Evolutionary conservation across 1,140 invertebrate species (phyloP).

Genomic region (Amphibalanus amphitrite): DNA sequence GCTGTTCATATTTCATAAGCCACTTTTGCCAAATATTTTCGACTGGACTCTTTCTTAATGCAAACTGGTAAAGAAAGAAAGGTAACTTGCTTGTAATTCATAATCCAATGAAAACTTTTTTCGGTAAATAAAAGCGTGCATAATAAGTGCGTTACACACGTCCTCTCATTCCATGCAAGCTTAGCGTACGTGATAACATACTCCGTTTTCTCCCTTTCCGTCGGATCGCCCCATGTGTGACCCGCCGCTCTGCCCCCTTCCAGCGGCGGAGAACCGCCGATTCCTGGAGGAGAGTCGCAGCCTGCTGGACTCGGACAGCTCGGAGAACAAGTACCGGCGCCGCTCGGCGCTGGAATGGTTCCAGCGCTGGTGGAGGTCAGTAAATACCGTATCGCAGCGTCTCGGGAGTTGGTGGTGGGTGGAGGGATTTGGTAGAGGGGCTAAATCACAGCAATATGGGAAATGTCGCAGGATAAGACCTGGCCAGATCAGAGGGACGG

Average conservation of each 20-base stretch:
- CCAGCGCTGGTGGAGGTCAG: slow-evolving; percentile 50
- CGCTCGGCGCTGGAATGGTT: slow-evolving; percentile 51
- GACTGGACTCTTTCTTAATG: too few species aligned
- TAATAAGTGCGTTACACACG: too few species aligned
- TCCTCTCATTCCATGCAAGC: slow-evolving; percentile 6
- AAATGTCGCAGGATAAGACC: too few species aligned
- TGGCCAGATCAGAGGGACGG: too few species aligned
- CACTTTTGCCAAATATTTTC: too few species aligned
- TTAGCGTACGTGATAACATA: slow-evolving; percentile 4
- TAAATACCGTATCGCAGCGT: too few species aligned
- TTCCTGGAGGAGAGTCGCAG: slow-evolving; percentile 3
- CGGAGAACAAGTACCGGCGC: slow-evolving; percentile 65
- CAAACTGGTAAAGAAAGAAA: too few species aligned
- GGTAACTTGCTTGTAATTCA: slow-evolving; percentile 5
- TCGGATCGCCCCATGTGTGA: slow-evolving; percentile 7
- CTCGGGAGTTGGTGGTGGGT: too few species aligned
- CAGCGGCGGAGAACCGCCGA: slow-evolving; percentile 6
- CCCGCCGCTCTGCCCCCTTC: slow-evolving; percentile 3
- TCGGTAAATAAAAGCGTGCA: too few species aligned
- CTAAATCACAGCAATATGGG: too few species aligned
- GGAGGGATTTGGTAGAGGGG: too few species aligned
- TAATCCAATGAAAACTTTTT: slow-evolving; percentile 8
- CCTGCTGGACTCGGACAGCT: slow-evolving; percentile 29
- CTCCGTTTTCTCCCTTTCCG: background rate
- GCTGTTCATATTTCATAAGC: too few species aligned